Conservation (phyloP, 2,797 vertebrate genomes). For the Capromys pilorides region DNA sequence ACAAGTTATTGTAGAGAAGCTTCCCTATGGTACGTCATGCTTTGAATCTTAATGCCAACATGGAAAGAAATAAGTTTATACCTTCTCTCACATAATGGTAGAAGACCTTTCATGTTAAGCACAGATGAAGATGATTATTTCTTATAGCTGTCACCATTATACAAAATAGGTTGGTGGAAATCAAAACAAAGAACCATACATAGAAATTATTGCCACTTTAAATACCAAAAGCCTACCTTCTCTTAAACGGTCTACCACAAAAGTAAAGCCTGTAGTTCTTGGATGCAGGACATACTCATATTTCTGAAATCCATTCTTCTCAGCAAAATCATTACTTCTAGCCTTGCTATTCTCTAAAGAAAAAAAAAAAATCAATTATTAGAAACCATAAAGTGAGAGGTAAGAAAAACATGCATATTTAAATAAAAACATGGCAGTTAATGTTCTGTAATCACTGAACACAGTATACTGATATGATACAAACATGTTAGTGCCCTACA, state of each 20-base stretch:
- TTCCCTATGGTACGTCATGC: not conserved
- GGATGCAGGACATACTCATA: conserved; percentile 96
- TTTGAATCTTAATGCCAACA: conserved; percentile 39
- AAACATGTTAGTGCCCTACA: conserved; percentile 31
- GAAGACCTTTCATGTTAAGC: conserved; percentile 20
- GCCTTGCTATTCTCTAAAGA: conserved; percentile 92
- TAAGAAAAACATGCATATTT: not conserved
- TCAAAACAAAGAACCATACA: not conserved
- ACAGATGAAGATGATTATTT: conserved; percentile 29
- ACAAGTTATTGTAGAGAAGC: conserved; percentile 3
- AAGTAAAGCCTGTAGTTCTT: conserved; percentile 96
- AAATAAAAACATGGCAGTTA: conserved; percentile 44
- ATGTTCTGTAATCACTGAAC: conserved; percentile 46
- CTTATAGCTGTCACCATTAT: not conserved
- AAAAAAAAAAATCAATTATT: conserved; percentile 60
- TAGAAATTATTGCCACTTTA: not conserved
- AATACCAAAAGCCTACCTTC: conserved; percentile 88
- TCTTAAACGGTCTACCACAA: conserved; percentile 93
- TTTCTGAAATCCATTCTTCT: conserved; percentile 91
- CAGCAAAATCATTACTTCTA: conserved; percentile 93
- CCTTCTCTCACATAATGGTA: conserved; percentile 32
- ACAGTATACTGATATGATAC: not conserved
- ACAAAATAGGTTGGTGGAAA: conserved; percentile 16
- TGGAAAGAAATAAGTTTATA: not conserved
- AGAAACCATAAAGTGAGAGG: conserved; percentile 50